phyloP scores from a whole-genome alignment of 2,113 vertebrate genomes.

The Anhinga rufa region DNA sequence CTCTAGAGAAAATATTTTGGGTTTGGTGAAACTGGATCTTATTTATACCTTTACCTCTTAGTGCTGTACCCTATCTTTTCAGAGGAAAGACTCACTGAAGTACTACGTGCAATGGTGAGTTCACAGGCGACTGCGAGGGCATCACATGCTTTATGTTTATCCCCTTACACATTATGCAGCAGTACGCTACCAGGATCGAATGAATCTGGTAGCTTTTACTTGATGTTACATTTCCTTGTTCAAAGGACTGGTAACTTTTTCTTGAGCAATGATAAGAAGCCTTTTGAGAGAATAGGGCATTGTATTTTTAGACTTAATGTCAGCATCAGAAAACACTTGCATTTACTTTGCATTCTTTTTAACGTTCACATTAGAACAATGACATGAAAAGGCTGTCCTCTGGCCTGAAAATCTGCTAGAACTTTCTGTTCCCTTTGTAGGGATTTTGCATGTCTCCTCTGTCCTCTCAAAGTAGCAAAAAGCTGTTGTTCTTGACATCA shows the following conservation, averaged over 20 bases:
- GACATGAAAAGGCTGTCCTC: not conserved
- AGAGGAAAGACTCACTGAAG: not conserved
- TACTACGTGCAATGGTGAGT: fast-evolving
- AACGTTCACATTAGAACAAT: not conserved
- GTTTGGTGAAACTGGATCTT: not conserved
- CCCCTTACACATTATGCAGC: not conserved
- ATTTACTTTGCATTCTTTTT: conserved; percentile 3
- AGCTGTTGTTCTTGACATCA: not conserved
- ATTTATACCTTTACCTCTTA: not conserved
- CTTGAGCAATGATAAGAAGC: not conserved
- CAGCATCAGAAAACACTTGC: not conserved
- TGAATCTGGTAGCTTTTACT: not conserved
- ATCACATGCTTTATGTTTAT: not conserved
- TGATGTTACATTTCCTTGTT: not conserved
- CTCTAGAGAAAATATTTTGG: not conserved
- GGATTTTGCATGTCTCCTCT: not conserved
- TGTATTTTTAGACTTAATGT: conserved; percentile 7
- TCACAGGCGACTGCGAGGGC: not conserved
- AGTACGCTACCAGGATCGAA: not conserved
- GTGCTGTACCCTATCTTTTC: not conserved
- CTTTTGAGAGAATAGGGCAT: not conserved
- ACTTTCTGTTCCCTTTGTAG: not conserved
- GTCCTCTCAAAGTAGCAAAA: not conserved
- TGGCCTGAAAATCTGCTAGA: not conserved
- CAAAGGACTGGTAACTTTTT: not conserved